These are phyloP conservation scores for Heliconius ethilla DNA, from an alignment of 2,888 invertebrate species.

Conservation along the genomic window DNA sequence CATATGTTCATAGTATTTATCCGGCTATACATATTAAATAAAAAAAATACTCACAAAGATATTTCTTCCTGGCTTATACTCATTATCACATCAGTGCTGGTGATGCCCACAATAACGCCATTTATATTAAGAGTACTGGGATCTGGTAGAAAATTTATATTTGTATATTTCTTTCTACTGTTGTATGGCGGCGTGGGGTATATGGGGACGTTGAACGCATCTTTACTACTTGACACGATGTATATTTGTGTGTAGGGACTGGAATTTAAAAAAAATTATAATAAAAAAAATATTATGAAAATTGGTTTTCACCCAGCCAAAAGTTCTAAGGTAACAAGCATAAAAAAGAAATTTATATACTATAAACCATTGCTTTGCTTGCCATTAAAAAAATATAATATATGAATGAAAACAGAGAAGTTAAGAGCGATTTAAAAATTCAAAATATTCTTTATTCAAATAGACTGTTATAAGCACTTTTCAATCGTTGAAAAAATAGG, in stretches of 20 bases:
- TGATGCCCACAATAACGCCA: slow-evolving; percentile 89
- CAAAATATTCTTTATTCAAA: no score
- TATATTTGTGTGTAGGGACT: slow-evolving; percentile 86
- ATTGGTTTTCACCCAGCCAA: no score
- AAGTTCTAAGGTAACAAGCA: no score
- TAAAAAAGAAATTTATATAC: no score
- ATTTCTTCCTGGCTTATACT: slow-evolving; percentile 92
- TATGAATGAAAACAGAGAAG: no score
- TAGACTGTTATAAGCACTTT: no score
- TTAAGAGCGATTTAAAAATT: no score
- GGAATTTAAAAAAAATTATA: slow-evolving; percentile 52
- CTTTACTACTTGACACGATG: slow-evolving; percentile 88
- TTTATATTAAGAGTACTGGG: slow-evolving; percentile 90
- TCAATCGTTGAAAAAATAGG: no score
- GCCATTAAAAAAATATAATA: no score
- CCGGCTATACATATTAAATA: neutral
- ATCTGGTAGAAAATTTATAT: slow-evolving; percentile 88
- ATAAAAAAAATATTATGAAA: no score
- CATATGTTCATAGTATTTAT: neutral
- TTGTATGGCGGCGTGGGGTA: slow-evolving; percentile 92
- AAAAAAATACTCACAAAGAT: slow-evolving; percentile 80
- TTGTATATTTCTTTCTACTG: slow-evolving; percentile 80
- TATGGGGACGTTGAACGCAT: slow-evolving; percentile 89
- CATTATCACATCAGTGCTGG: slow-evolving; percentile 91
- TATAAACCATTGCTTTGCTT: no score